phyloP scores from a whole-genome alignment of 2,888 invertebrate species.

The Xestia xanthographa region DNA sequence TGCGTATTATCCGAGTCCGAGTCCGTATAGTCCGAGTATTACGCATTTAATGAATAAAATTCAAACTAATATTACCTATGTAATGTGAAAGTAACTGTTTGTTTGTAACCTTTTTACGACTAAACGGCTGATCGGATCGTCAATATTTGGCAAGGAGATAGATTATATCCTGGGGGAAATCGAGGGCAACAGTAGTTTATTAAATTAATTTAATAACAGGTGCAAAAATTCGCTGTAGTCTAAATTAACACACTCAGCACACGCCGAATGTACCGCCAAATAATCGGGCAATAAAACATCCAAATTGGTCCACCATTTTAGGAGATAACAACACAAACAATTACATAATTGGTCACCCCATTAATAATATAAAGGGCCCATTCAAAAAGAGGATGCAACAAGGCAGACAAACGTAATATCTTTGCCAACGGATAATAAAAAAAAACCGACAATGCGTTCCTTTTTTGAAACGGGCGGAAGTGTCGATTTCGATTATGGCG shows the following conservation, averaged over 20 bases:
- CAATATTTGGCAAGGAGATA: too few relatives aligned
- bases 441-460: conserved; percentile 76
- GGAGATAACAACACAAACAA: conserved; percentile 40
- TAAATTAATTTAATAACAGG: neutral
- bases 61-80: too few relatives aligned
- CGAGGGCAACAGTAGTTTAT: too few relatives aligned
- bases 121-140: too few relatives aligned
- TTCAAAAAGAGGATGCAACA: conserved; percentile 63
- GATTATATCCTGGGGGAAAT: too few relatives aligned
- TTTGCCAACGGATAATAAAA: conserved; percentile 70
- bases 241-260: neutral
- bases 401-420: conserved; percentile 64
- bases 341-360: conserved; percentile 49
- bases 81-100: too few relatives aligned
- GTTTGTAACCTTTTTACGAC: too few relatives aligned
- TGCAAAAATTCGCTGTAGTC: neutral
- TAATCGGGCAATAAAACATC: conserved; percentile 30
- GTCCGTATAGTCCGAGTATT: too few relatives aligned
- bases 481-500: conserved; percentile 81
- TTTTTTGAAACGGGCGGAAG: conserved; percentile 79
- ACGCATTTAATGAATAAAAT: too few relatives aligned
- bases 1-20: too few relatives aligned
- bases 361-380: conserved; percentile 57
- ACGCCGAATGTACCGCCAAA: neutral
- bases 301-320: conserved; percentile 24